phyloP scores from a whole-genome alignment of 2,797 vertebrate species.

The Gambelia wislizenii region DNA sequence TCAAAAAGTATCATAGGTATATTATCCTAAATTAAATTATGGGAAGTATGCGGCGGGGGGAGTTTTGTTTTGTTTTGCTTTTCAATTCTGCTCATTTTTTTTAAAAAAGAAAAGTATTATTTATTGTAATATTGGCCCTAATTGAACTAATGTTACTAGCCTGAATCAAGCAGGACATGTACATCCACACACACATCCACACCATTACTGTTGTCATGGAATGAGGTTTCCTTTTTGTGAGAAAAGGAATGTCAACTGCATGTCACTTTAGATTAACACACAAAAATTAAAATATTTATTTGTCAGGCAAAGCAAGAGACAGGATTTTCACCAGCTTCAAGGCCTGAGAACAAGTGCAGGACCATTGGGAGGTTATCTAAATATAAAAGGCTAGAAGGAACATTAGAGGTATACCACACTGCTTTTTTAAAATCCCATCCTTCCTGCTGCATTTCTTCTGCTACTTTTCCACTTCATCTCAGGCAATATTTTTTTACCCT shows the following conservation, averaged over 20 bases:
- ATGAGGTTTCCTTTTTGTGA: background rate
- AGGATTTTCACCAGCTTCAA: background rate
- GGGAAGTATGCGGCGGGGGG: constrained; percentile 19
- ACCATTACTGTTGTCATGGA: background rate
- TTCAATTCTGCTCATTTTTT: background rate
- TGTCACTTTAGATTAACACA: background rate
- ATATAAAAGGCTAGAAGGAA: background rate
- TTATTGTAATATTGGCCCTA: background rate
- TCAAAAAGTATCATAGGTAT: background rate
- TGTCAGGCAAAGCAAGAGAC: background rate
- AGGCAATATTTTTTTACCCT: background rate
- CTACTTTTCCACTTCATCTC: background rate
- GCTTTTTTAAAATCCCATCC: too few relatives aligned
- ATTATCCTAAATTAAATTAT: background rate
- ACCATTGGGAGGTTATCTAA: background rate
- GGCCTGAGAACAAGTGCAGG: background rate
- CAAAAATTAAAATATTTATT: background rate
- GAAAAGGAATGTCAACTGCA: background rate
- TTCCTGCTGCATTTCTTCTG: background rate
- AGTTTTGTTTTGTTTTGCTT: background rate
- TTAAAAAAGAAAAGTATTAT: background rate
- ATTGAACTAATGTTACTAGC: background rate
- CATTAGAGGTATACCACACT: background rate
- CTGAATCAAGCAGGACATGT: background rate
- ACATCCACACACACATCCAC: too few relatives aligned